Conservation (phyloP, 2,113 vertebrate species). For the Phoxinus phoxinus region DNA sequence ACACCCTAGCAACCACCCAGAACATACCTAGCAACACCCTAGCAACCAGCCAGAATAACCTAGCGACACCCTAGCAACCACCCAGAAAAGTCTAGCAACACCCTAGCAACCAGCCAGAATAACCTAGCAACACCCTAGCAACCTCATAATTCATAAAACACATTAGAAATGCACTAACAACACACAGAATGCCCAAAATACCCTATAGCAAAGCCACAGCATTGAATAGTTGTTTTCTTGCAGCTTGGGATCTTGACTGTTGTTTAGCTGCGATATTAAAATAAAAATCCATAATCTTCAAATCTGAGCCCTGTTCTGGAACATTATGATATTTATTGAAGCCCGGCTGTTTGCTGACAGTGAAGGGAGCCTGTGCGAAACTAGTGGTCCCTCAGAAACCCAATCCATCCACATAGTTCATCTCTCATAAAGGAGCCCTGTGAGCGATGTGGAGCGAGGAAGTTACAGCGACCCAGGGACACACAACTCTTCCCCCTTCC, state of each 20-base stretch:
- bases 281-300: not conserved
- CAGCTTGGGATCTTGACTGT: not conserved
- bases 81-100: not conserved
- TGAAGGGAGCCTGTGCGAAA: not conserved
- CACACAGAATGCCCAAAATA: not conserved
- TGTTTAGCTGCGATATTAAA: not conserved
- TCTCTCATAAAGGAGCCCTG: conserved; percentile 72
- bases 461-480: conserved; percentile 73
- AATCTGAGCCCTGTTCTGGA: not conserved
- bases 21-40: too few relatives aligned
- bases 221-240: not conserved
- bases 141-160: not conserved
- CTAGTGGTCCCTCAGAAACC: conserved; percentile 69
- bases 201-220: not conserved
- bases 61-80: not conserved
- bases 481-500: conserved; percentile 65
- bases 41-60: not conserved
- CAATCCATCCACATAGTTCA: conserved; percentile 65
- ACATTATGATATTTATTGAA: conserved; percentile 11
- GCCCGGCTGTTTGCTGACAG: conserved; percentile 14
- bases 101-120: not conserved
- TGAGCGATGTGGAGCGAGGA: conserved; percentile 67
- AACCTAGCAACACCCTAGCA: not conserved
- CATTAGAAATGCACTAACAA: not conserved
- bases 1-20: too few relatives aligned